Evolutionary conservation across 2,888 invertebrate species (phyloP), one percentile per base, ranked within the genome.

Genomic region (Drosophila setosimentum): DNA sequence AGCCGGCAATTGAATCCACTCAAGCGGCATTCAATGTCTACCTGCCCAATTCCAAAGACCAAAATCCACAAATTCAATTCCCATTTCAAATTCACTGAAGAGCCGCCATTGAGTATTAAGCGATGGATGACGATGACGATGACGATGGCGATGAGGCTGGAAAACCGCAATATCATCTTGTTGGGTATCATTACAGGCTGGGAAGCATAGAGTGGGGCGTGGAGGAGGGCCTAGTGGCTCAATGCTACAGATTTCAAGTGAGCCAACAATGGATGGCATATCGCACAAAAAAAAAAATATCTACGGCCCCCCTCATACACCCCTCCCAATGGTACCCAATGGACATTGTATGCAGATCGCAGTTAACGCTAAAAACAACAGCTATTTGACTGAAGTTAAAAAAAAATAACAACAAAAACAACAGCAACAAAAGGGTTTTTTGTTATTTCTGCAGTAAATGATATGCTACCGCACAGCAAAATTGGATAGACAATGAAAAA

Each of bases 331-430:
- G 58, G 51, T 49, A 42, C 57, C 73, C 73, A 83, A 67, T 78
- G 89, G 69, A 72, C 83, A 89, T 84, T 84, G 84, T 84, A 71
- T 84, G 89, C 85, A 89, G 78, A 83, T 83, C 81, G 48, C 54
- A 54, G 40, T 29, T 37, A 37, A 55, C 32, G 55, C 68, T 30
- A 70, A 70, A 58, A 50, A 45, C 53, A 69, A 73, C 78, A 48
- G 55, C 67, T 78, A 73, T 60, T 51, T 55, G 73, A 55, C 72
- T 64, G 32, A 35, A 32, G 57, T 27, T 27, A 27, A 37, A 61
- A 51, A 4, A 13, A 33, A 30, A 21, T n/a, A 53, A 24, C 64
- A 45, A n/a, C 45, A 30, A 33, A n/a, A 51, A 24, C 62, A 42
- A 42, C 55, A 62, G 49, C 50, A 62, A 50, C 59, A 50, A 65